phyloP scores from a whole-genome alignment of 2,113 vertebrate species.

The Campylomormyrus numenius region DNA sequence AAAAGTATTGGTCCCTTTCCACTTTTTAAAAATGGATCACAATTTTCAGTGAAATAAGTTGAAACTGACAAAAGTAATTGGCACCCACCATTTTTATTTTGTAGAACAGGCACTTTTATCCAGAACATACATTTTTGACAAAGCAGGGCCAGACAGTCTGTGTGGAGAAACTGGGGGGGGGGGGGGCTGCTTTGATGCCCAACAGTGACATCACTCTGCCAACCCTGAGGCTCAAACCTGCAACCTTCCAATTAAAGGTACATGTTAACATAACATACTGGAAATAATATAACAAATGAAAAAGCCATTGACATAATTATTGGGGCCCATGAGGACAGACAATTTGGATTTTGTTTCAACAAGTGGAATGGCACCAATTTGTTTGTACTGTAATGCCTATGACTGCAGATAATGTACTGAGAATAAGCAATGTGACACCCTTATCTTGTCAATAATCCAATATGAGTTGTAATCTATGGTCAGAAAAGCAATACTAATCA shows the following conservation, averaged over 20 bases:
- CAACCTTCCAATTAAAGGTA: neutral
- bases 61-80: neutral
- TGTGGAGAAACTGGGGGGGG: too few species aligned
- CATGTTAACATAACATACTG: neutral
- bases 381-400: neutral
- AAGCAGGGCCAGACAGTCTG: neutral
- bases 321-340: neutral
- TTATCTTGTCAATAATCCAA: constrained; percentile 13
- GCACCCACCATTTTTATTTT: too few species aligned
- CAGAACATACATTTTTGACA: neutral
- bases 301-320: neutral
- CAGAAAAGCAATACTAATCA: neutral
- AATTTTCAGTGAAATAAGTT: neutral
- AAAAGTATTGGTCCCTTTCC: neutral
- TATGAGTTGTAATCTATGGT: neutral
- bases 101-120: neutral
- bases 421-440: neutral
- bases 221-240: too few species aligned
- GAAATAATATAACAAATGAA: neutral
- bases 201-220: neutral
- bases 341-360: neutral
- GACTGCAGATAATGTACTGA: neutral
- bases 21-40: neutral
- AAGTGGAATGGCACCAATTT: neutral
- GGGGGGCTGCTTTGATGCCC: neutral